A percentile compares a stretch with the other conserved stretches of the same genome.
Conservation (phyloP, 2,797 vertebrate species). For the Myotis planiceps region DNA sequence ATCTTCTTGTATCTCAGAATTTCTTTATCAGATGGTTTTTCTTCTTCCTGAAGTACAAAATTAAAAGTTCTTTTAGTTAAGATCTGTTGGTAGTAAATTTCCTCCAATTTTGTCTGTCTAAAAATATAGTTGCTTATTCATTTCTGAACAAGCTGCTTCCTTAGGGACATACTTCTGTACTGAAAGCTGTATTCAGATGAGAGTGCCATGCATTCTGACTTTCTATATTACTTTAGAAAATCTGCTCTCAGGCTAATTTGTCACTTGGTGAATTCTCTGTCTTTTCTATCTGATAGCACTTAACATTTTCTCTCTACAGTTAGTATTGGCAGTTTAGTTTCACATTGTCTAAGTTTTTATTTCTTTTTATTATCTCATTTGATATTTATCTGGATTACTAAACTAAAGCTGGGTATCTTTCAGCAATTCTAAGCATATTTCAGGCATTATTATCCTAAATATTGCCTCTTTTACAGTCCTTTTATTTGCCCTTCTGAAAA, state of each 20-base stretch:
- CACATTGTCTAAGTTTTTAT: neutral
- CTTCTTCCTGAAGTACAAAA: neutral
- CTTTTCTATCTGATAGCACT: neutral
- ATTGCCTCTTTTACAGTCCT: neutral
- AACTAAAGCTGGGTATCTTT: neutral
- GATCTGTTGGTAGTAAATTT: neutral
- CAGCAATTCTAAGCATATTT: neutral
- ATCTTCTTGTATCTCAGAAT: neutral
- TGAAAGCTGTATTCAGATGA: neutral
- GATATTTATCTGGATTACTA: neutral
- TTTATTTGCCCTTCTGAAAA: neutral
- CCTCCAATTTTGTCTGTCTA: neutral
- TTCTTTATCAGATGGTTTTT: neutral
- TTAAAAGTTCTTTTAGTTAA: neutral
- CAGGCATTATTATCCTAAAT: neutral
- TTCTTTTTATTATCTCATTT: conserved; percentile 41
- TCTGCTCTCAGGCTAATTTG: neutral
- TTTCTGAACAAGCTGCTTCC: neutral
- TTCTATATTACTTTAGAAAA: neutral
- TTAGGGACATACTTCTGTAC: neutral
- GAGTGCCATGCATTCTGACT: neutral
- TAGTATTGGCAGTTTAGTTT: neutral
- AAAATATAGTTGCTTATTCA: neutral
- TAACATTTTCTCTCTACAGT: neutral
- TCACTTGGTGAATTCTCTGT: neutral